Evolutionary conservation across 2,888 invertebrate genomes (phyloP).

Genomic region (Scelioninae gen. 2): DNA sequence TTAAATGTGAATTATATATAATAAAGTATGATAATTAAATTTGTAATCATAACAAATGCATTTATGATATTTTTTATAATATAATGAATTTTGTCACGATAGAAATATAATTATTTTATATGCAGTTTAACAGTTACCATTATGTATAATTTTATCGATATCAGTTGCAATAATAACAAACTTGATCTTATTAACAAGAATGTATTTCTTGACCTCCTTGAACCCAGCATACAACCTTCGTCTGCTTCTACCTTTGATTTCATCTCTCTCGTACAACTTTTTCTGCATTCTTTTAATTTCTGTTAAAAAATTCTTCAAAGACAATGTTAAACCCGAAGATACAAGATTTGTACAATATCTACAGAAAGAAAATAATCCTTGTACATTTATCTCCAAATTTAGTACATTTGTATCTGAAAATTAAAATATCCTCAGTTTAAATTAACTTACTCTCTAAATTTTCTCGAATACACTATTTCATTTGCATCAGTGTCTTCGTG

Average conservation of each 20-base stretch:
- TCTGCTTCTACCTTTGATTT: constrained; percentile 64
- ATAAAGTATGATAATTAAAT: too few relatives aligned
- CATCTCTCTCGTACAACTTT: constrained; percentile 65
- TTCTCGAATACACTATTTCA: constrained; percentile 61
- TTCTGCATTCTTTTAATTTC: constrained; percentile 66
- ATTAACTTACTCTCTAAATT: constrained; percentile 69
- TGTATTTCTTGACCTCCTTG: constrained; percentile 65
- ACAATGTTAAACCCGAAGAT: constrained; percentile 60
- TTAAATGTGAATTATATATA: too few relatives aligned
- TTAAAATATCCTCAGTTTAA: constrained; percentile 1
- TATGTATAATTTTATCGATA: constrained; percentile 64
- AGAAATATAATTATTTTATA: too few relatives aligned
- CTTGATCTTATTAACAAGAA: constrained; percentile 65
- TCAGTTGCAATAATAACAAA: constrained; percentile 68
- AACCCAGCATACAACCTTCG: constrained; percentile 68
- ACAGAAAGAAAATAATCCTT: constrained; percentile 41
- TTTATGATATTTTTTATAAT: too few relatives aligned
- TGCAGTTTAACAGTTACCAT: constrained; percentile 60
- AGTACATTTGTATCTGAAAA: not conserved
- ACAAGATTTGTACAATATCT: constrained; percentile 70
- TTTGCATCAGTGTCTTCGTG: not conserved
- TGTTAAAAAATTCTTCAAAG: constrained; percentile 63
- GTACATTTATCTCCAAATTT: too few relatives aligned
- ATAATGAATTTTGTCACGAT: too few relatives aligned
- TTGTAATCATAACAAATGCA: too few relatives aligned